Evolutionary conservation across 2,888 invertebrate species (phyloP).

Genomic region (Pyrrhia umbra): DNA sequence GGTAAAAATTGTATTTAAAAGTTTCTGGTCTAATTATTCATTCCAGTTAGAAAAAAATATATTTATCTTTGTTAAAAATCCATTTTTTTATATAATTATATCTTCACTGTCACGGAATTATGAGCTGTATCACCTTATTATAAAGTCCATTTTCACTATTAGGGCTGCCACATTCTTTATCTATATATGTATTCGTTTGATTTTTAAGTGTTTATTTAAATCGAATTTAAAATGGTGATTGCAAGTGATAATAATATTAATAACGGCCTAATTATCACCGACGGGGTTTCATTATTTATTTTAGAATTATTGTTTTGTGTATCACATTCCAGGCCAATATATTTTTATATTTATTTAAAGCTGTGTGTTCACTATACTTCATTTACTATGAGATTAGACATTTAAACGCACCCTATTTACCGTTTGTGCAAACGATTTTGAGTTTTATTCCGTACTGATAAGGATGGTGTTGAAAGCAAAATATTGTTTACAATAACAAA

Average conservation of each 20-base stretch:
- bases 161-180: conserved; percentile 27
- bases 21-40: conserved; percentile 50
- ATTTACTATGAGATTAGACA: too few relatives aligned
- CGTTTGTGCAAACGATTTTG: too few relatives aligned
- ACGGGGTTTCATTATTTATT: conserved; percentile 51
- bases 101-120: conserved; percentile 34
- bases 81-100: conserved; percentile 40
- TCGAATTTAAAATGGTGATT: conserved; percentile 39
- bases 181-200: conserved; percentile 31
- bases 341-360: conserved; percentile 59
- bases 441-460: too few relatives aligned
- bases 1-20: not conserved
- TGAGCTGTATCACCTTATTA: conserved; percentile 21
- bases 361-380: conserved; percentile 8
- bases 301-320: conserved; percentile 62
- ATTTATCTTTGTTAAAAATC: conserved; percentile 35
- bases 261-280: conserved; percentile 48
- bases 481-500: too few relatives aligned
- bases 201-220: conserved; percentile 42
- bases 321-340: conserved; percentile 67
- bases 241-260: conserved; percentile 47
- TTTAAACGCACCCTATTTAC: too few relatives aligned
- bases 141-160: conserved; percentile 43
- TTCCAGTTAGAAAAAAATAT: conserved; percentile 52
- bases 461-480: too few relatives aligned